Percentiles rank a stretch among this genome's conserved stretches.
Evolutionary conservation across 35 echinoderm and acorn worm species (phyloP).

Genomic region (Patiria miniata): DNA sequence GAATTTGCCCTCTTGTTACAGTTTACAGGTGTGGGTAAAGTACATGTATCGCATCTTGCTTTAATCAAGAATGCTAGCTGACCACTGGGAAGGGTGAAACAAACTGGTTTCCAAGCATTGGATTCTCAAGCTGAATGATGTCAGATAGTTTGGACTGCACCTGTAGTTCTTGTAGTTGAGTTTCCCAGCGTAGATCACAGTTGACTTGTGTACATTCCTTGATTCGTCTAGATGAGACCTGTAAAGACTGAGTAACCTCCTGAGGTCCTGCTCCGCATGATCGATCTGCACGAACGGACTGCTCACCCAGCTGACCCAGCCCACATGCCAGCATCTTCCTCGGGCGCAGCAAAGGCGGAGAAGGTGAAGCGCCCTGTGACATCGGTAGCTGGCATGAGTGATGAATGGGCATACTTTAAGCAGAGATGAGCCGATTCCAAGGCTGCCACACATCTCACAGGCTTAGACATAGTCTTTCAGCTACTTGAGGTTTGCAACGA

Average conservation of each 20-base stretch:
- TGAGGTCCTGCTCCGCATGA: neutral
- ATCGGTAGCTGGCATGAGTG: constrained; percentile 28
- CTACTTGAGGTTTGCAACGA: constrained; percentile 57
- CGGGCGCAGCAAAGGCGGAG: constrained; percentile 47
- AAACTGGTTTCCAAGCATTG: neutral
- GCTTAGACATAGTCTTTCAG: constrained; percentile 30
- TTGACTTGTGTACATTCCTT: neutral
- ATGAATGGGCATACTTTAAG: too few relatives aligned
- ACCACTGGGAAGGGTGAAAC: too few relatives aligned
- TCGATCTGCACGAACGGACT: neutral
- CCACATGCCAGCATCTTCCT: neutral
- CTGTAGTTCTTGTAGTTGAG: neutral
- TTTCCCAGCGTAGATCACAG: neutral
- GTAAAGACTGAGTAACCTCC: too few relatives aligned
- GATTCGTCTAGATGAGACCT: too few relatives aligned
- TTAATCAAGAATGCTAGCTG: too few relatives aligned
- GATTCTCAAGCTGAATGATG: neutral
- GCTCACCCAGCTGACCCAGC: neutral
- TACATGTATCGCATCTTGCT: too few relatives aligned
- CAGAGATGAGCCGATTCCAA: too few relatives aligned
- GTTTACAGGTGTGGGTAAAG: too few relatives aligned
- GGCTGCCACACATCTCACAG: constrained; percentile 39
- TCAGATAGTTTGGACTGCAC: neutral
- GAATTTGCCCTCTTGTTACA: too few relatives aligned
- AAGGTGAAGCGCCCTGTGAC: constrained; percentile 48